Evolutionary conservation across 1,140 invertebrate genomes (phyloP).

Genomic region (Lordiphosa mommai): DNA sequence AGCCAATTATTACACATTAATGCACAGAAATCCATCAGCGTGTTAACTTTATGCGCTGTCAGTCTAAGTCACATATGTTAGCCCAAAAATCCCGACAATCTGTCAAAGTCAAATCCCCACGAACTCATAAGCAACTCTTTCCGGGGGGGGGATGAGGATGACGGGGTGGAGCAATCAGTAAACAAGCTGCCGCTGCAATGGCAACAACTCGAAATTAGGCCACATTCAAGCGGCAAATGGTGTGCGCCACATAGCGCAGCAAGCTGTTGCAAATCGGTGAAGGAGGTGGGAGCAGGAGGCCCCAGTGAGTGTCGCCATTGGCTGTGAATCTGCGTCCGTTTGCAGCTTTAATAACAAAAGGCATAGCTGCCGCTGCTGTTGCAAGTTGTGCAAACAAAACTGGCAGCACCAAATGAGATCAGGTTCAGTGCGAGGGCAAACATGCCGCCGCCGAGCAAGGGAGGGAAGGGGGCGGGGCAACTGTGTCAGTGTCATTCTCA

Average conservation of each 20-base stretch:
- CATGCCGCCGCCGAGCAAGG: conserved; percentile 6
- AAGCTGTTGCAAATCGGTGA: background rate
- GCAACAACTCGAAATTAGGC: conserved; percentile 50
- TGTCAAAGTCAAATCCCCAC: conserved; percentile 33
- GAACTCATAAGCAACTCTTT: conserved; percentile 35
- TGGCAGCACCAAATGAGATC: conserved; percentile 63
- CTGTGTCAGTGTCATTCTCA: conserved; percentile 67
- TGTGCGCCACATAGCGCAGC: conserved; percentile 10
- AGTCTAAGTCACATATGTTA: conserved; percentile 1
- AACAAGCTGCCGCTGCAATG: conserved; percentile 18
- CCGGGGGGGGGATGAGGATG: too few relatives aligned
- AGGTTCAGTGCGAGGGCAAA: conserved; percentile 33
- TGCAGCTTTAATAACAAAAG: conserved; percentile 58
- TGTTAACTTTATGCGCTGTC: conserved; percentile 6
- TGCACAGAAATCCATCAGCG: background rate
- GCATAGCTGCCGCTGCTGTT: conserved; percentile 14
- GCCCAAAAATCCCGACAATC: conserved; percentile 34
- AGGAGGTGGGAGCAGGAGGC: background rate
- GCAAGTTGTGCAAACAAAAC: conserved; percentile 52
- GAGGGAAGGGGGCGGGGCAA: conserved; percentile 16
- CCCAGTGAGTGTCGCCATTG: conserved; percentile 46
- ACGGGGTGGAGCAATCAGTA: conserved; percentile 15
- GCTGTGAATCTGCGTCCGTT: conserved; percentile 38
- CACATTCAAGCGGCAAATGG: conserved; percentile 49
- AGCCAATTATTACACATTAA: too few relatives aligned